Conservation (phyloP, 2,888 invertebrate genomes). For the Beris morrisii region DNA sequence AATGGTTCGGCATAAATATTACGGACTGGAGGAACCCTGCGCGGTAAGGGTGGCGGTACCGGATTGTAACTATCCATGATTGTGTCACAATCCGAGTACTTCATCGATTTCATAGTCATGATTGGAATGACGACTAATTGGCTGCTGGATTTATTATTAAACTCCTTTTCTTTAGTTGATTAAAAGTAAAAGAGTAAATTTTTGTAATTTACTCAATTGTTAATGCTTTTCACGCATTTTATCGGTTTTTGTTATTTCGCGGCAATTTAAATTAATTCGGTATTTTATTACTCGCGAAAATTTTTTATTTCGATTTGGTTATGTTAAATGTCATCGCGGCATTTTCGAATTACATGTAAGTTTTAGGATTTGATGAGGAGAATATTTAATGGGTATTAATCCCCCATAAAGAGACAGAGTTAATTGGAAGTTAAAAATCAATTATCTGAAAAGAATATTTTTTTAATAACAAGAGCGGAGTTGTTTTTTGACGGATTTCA, state of each 20-base stretch:
- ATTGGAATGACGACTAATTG: slow-evolving; percentile 25
- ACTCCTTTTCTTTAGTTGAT: slow-evolving; percentile 7
- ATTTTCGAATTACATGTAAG: too few species aligned
- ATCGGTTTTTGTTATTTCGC: background rate
- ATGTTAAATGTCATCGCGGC: too few species aligned
- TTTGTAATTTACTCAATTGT: slow-evolving; percentile 12
- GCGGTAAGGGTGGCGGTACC: slow-evolving; percentile 56
- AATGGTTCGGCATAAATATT: slow-evolving; percentile 58
- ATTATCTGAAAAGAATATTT: too few species aligned
- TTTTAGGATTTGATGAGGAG: too few species aligned
- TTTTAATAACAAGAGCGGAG: too few species aligned
- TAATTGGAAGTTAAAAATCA: too few species aligned
- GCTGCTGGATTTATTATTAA: background rate
- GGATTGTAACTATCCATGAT: slow-evolving; percentile 59
- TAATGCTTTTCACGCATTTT: slow-evolving; percentile 28
- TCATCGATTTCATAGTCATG: slow-evolving; percentile 59
- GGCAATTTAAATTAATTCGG: background rate
- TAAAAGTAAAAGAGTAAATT: background rate
- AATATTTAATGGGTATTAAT: too few species aligned
- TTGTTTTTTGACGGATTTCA: too few species aligned
- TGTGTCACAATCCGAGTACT: slow-evolving; percentile 58
- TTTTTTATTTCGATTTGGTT: background rate
- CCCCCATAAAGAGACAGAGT: too few species aligned
- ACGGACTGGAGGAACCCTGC: slow-evolving; percentile 55
- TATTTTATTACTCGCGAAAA: background rate